A percentile compares a stretch with the other conserved stretches of the same genome.
phyloP scores from a whole-genome alignment of 2,797 vertebrate species.

The Dromococcyx pavoninus region DNA sequence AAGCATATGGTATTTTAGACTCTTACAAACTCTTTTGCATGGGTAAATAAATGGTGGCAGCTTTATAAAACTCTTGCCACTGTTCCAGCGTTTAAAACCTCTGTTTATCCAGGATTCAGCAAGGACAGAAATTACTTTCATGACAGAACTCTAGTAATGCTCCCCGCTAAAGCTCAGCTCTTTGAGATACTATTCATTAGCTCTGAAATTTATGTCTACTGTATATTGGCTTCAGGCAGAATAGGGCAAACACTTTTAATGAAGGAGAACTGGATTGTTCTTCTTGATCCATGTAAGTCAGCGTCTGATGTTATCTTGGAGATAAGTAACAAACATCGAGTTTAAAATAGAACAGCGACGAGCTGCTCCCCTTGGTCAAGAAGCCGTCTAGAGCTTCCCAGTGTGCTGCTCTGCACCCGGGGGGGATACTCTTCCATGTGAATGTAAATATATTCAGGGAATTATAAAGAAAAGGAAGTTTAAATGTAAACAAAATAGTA shows the following conservation, averaged over 20 bases:
- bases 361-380: not conserved
- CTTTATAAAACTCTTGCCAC: not conserved
- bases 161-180: not conserved
- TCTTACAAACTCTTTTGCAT: not conserved
- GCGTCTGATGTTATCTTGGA: conserved; percentile 14
- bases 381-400: conserved; percentile 33
- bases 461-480: conserved; percentile 45
- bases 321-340: not conserved
- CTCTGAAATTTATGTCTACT: conserved; percentile 22
- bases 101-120: conserved; percentile 28
- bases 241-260: conserved; percentile 34
- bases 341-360: conserved; percentile 9
- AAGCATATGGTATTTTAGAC: not conserved
- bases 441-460: conserved; percentile 48
- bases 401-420: not conserved
- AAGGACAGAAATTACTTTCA: conserved; percentile 1
- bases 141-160: not conserved
- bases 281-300: conserved; percentile 43
- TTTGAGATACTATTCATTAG: conserved; percentile 30
- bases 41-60: conserved; percentile 18
- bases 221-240: conserved; percentile 27
- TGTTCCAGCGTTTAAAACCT: conserved; percentile 26
- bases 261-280: conserved; percentile 39
- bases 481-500: conserved; percentile 46
- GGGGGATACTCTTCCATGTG: not conserved